These are phyloP conservation scores for Paramormyrops kingsleyae DNA, from an alignment of 2,113 vertebrate genomes.

Conservation along the genomic window DNA sequence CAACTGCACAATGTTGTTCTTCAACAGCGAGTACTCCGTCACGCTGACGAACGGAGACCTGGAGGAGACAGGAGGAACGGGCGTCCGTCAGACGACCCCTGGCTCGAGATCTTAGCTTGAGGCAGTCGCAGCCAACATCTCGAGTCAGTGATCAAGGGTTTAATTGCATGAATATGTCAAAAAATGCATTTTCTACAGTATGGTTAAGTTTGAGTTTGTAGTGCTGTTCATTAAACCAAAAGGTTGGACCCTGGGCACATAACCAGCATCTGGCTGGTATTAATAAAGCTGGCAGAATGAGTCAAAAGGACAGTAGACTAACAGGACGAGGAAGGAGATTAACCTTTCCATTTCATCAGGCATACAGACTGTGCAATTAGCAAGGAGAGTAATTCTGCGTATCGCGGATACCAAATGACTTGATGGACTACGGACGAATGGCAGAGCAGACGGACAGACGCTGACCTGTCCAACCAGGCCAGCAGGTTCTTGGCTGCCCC, in stretches of 20 bases:
- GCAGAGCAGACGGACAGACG: not conserved
- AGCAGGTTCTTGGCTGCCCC: constrained; percentile 83
- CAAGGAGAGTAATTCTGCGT: not conserved
- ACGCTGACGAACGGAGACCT: constrained; percentile 89
- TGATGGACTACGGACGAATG: not conserved
- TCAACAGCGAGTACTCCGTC: constrained; percentile 87
- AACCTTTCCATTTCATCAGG: not conserved
- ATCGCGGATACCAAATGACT: not conserved
- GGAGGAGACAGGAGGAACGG: constrained; percentile 30
- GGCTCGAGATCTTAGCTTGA: not conserved
- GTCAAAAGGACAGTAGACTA: not conserved
- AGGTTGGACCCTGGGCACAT: not conserved
- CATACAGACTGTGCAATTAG: not conserved
- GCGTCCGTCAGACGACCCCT: constrained; percentile 15
- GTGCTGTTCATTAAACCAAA: not conserved
- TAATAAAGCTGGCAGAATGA: not conserved
- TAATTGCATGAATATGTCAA: not conserved
- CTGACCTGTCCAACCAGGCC: constrained; percentile 87
- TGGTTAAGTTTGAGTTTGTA: not conserved
- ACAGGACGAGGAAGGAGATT: not conserved
- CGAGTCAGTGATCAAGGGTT: not conserved
- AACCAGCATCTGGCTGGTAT: not conserved
- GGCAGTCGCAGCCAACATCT: not conserved
- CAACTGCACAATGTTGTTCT: constrained; percentile 90
- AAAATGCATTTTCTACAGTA: not conserved